Percentiles rank a stretch among this genome's conserved stretches.
These are phyloP conservation scores for Tetheella fluctuosa DNA, from an alignment of 2,888 invertebrate species.

Conservation along the genomic window DNA sequence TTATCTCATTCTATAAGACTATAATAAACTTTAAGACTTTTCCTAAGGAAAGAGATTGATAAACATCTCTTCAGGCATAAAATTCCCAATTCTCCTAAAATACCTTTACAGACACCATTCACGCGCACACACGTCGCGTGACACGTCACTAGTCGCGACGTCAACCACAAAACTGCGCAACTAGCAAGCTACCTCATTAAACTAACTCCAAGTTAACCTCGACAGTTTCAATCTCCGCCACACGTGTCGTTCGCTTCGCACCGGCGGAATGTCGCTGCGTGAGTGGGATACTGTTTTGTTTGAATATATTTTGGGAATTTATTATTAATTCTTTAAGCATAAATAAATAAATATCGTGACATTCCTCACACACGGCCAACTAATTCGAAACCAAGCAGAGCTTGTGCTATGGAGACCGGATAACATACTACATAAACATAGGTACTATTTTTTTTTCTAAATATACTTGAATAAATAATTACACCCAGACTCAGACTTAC, in stretches of 20 bases:
- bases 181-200: conserved; percentile 34
- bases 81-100: not conserved
- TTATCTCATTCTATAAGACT: no score
- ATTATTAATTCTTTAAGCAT: no score
- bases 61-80: not conserved
- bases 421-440: no score
- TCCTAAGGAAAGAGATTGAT: not conserved
- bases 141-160: conserved; percentile 10
- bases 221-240: conserved; percentile 31
- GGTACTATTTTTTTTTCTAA: no score
- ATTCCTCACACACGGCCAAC: no score
- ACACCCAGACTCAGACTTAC: no score
- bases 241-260: conserved; percentile 13
- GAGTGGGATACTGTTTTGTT: not conserved
- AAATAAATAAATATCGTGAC: no score
- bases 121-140: not conserved
- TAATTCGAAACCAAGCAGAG: no score
- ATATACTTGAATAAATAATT: no score
- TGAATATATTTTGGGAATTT: not conserved
- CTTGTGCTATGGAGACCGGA: no score
- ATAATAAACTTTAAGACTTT: no score
- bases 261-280: conserved; percentile 4
- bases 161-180: conserved; percentile 25
- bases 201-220: conserved; percentile 32
- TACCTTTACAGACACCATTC: not conserved